A percentile compares a stretch with the other conserved stretches of the same genome.
phyloP scores from a whole-genome alignment of 1,140 invertebrate genomes.

The Laupala kohalensis region DNA sequence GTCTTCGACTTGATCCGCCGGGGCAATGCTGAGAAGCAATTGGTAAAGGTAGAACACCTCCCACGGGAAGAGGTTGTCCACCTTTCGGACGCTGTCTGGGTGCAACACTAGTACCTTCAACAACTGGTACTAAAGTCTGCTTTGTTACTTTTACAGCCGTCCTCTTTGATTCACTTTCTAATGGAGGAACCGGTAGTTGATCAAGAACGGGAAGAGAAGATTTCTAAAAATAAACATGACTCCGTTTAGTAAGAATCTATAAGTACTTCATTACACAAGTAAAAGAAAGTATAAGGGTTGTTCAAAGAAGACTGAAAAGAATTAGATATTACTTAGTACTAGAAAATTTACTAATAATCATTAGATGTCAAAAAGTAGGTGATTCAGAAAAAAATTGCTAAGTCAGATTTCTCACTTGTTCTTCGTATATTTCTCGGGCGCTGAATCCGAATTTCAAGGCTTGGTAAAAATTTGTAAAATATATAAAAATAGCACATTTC shows the following conservation, averaged over 20 bases:
- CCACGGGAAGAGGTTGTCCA: slow-evolving; percentile 6
- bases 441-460: too few species aligned
- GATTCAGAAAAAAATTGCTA: too few species aligned
- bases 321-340: background rate
- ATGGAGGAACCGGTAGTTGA: slow-evolving; percentile 44
- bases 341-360: background rate
- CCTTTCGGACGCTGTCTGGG: slow-evolving; percentile 70
- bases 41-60: slow-evolving; percentile 10
- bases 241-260: too few species aligned
- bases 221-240: slow-evolving; percentile 37
- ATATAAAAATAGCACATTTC: too few species aligned
- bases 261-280: too few species aligned
- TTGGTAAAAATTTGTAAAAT: too few species aligned
- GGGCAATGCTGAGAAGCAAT: background rate
- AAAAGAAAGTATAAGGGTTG: background rate
- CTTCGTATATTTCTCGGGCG: too few species aligned
- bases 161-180: slow-evolving; percentile 50
- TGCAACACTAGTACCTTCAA: slow-evolving; percentile 68
- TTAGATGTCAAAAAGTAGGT: too few species aligned
- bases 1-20: slow-evolving; percentile 1
- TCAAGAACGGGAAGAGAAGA: slow-evolving; percentile 46
- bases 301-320: background rate
- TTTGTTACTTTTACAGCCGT: slow-evolving; percentile 37
- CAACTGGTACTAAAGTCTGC: slow-evolving; percentile 24
- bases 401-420: too few species aligned